Conservation (phyloP, 2,888 invertebrate genomes). For the Alsophila aescularia region DNA sequence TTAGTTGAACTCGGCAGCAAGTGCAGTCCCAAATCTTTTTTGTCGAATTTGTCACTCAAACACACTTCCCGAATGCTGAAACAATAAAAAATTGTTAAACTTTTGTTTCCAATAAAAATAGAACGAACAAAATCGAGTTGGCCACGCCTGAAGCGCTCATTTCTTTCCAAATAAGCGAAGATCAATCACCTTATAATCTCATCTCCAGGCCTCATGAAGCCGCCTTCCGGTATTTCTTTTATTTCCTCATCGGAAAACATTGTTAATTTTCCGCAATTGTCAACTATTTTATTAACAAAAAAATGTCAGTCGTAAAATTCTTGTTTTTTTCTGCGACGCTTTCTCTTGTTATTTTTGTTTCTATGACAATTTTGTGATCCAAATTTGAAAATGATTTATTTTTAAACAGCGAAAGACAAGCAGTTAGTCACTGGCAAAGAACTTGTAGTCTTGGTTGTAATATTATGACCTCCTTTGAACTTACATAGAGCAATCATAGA, state of each 20-base stretch:
- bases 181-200: constrained; percentile 75
- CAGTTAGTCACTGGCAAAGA: constrained; percentile 1
- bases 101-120: constrained; percentile 45
- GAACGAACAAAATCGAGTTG: constrained; percentile 57
- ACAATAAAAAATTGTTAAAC: constrained; percentile 44
- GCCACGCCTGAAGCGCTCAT: constrained; percentile 47
- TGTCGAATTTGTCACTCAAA: constrained; percentile 73
- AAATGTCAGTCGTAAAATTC: constrained; percentile 59
- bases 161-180: constrained; percentile 48
- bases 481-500: too few relatives aligned
- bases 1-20: constrained; percentile 59
- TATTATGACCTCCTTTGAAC: constrained; percentile 60
- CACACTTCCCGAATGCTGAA: constrained; percentile 76
- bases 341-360: constrained; percentile 67
- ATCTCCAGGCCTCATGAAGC: constrained; percentile 72
- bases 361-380: constrained; percentile 54
- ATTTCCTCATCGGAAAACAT: constrained; percentile 82
- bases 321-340: constrained; percentile 55
- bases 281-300: constrained; percentile 75
- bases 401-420: constrained; percentile 23
- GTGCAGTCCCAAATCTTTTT: constrained; percentile 64
- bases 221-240: constrained; percentile 72
- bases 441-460: too few relatives aligned
- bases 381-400: constrained; percentile 53
- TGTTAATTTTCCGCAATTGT: constrained; percentile 76